Conservation (phyloP, 2,797 vertebrate genomes). For the Etheostoma nigrum region DNA sequence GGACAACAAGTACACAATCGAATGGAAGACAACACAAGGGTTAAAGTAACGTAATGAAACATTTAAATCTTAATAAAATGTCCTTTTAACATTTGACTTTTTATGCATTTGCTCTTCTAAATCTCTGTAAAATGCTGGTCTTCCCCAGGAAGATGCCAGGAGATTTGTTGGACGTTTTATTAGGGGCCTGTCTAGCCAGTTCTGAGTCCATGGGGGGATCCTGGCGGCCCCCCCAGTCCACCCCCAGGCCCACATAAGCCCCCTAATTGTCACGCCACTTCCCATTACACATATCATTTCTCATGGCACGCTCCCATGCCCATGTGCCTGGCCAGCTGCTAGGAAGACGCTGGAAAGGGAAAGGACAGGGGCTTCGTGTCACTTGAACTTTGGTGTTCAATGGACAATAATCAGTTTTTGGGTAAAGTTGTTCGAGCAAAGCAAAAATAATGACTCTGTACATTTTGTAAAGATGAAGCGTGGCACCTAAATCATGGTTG, state of each 20-base stretch:
- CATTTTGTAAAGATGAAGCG: background rate
- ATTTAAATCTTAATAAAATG: constrained; percentile 18
- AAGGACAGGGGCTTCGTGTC: constrained; percentile 44
- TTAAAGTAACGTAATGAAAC: constrained; percentile 2
- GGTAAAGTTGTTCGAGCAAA: background rate
- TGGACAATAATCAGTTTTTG: constrained; percentile 16
- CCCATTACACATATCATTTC: constrained; percentile 81
- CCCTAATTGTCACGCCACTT: constrained; percentile 83
- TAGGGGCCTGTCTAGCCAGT: constrained; percentile 21
- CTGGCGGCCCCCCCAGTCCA: constrained; percentile 61
- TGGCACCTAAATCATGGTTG: too few relatives aligned
- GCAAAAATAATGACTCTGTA: background rate
- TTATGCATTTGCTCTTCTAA: background rate
- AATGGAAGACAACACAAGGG: too few relatives aligned
- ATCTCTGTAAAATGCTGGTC: background rate
- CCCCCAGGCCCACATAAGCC: constrained; percentile 72
- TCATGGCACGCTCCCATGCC: constrained; percentile 76
- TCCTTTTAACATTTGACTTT: background rate
- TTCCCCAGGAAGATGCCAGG: background rate
- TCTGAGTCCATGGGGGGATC: constrained; percentile 19
- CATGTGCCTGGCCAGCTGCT: constrained; percentile 77
- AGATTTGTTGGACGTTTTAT: constrained; percentile 4
- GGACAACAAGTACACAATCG: too few relatives aligned
- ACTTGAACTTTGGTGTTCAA: constrained; percentile 27
- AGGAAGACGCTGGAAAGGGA: constrained; percentile 43